phyloP scores from a whole-genome alignment of 1,140 invertebrate genomes.

The Maconellicoccus hirsutus region DNA sequence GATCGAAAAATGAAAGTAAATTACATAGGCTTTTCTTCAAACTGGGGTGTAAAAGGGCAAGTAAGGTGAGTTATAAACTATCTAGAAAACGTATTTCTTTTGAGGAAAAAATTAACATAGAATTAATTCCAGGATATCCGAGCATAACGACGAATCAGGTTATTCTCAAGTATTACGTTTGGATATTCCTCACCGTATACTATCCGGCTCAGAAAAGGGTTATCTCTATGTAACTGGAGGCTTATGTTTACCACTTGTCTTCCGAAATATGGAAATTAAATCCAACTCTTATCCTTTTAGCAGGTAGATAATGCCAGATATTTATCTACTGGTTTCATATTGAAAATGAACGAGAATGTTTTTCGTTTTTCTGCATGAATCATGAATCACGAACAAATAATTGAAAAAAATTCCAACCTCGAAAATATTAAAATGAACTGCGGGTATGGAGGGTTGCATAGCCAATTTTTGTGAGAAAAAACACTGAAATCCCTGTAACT shows the following conservation, averaged over 20 bases:
- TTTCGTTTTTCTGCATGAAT: too few relatives aligned
- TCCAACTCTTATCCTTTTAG: slow-evolving; percentile 7
- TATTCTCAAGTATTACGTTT: slow-evolving; percentile 52
- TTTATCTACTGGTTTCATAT: too few relatives aligned
- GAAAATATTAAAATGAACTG: too few relatives aligned
- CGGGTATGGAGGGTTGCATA: too few relatives aligned
- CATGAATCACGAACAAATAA: background rate
- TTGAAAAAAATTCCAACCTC: too few relatives aligned
- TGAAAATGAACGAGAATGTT: too few relatives aligned
- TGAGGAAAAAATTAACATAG: background rate
- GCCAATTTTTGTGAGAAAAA: too few relatives aligned
- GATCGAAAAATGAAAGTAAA: slow-evolving; percentile 43
- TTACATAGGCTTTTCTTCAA: slow-evolving; percentile 46
- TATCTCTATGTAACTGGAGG: slow-evolving; percentile 45
- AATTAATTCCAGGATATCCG: slow-evolving; percentile 45
- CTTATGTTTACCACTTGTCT: slow-evolving; percentile 40
- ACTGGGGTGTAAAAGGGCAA: slow-evolving; percentile 47
- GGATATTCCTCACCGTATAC: slow-evolving; percentile 45
- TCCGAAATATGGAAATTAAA: slow-evolving; percentile 21
- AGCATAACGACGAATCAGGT: slow-evolving; percentile 52
- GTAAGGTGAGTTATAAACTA: slow-evolving; percentile 39
- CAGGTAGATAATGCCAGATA: background rate
- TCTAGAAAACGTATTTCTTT: background rate
- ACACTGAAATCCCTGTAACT: too few relatives aligned
- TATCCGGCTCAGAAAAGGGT: slow-evolving; percentile 47